These are phyloP conservation scores for Bufotes viridis DNA, from an alignment of 2,797 vertebrate genomes.

Conservation along the genomic window DNA sequence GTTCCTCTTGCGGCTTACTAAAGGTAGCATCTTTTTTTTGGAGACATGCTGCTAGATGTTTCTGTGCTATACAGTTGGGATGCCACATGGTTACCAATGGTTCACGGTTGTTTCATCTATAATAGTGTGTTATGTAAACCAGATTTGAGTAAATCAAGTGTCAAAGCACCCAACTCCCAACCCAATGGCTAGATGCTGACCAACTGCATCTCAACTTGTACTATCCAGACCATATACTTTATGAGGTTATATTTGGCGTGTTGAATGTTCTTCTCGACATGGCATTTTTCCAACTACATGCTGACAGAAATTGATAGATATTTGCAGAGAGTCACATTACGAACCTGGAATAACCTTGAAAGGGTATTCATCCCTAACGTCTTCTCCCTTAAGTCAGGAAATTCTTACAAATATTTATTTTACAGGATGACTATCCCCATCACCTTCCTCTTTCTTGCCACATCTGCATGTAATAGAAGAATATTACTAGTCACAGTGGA, in stretches of 20 bases:
- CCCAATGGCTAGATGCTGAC: neutral
- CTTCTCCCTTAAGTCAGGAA: conserved; percentile 18
- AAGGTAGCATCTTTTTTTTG: neutral
- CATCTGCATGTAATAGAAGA: conserved; percentile 34
- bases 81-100: neutral
- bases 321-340: conserved; percentile 25
- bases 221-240: neutral
- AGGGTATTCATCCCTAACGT: conserved; percentile 1
- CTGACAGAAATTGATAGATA: conserved; percentile 36
- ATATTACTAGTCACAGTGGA: conserved; percentile 33
- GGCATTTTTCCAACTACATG: conserved; percentile 17
- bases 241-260: neutral
- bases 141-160: neutral
- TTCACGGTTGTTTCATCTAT: neutral
- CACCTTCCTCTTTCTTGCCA: conserved; percentile 24
- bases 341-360: conserved; percentile 14
- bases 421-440: conserved; percentile 23
- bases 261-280: neutral
- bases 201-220: neutral
- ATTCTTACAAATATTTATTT: conserved; percentile 28
- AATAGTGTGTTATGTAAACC: neutral
- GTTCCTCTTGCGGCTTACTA: neutral
- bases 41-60: neutral
- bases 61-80: neutral
- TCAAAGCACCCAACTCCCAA: too few species aligned